Base-by-base conservation (phyloP, 2,113 vertebrate species). In the Hemichromis elongatus region DNA sequence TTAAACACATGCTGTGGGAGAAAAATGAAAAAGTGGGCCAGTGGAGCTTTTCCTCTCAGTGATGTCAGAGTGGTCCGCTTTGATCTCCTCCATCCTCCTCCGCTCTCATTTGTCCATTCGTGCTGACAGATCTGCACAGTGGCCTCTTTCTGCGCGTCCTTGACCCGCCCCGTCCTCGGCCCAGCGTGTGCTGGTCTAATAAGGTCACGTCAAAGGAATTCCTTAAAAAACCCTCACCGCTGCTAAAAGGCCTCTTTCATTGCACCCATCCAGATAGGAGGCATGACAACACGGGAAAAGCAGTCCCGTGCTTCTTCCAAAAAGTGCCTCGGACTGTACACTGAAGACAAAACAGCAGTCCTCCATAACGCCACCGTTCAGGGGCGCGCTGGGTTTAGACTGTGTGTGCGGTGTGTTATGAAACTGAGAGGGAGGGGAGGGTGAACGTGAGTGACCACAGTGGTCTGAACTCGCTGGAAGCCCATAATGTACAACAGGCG, bases 121-220 rank as follows among this genome's bases (percentile, higher is more conserved):
- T 35, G 88, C 84, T 86, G 88, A 95, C 92, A 90, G 88, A 85
- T 59, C 82, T 2, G n/a, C 92, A 96, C 94, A 95, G 91, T 94
- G 90, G 90, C 40, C 88, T 91, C 92, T 94, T 95, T 96, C 93
- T 94, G 87, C 80, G 52, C 40, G 83, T 90, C 89, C 90, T 84
- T 53, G 21, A 88, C 79, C 80, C 91, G 88, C 92, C 90, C 90
- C 59, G 53, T 66, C 61, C 61, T 66, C 19, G 81, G 87, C 68
- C 83, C 86, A 7, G 84, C 85, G 77, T 66, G 16, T 85, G 90
- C 81, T 92, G 88, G 84, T 93, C 86, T 85, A 92, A 90, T 94
- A 95, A 92, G 92, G 93, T 96, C 93, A 95, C 87, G 89, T 89
- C 90, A 83, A 88, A 95, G 92, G 94, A 96, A 96, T 95, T 90